Evolutionary conservation across 1,140 invertebrate genomes (phyloP).

Genomic region (Orchesella cincta): DNA sequence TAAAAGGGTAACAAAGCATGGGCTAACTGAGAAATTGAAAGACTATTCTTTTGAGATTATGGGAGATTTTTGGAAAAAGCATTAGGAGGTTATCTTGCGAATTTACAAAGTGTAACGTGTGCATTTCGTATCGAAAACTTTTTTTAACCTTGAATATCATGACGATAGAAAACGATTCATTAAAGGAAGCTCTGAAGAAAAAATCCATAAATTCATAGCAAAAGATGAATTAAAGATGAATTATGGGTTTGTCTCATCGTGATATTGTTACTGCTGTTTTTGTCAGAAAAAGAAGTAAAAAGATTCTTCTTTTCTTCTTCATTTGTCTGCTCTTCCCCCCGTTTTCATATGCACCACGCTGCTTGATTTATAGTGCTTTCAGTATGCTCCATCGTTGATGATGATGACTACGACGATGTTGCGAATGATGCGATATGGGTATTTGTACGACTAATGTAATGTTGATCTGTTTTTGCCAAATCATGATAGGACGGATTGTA

Average conservation of each 20-base stretch:
- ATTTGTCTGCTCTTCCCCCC: neutral
- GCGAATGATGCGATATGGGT: conserved; percentile 7
- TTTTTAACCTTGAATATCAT: too few species aligned
- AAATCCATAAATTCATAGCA: conserved; percentile 22
- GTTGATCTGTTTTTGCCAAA: conserved; percentile 21
- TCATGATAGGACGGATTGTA: too few species aligned
- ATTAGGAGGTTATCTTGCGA: too few species aligned
- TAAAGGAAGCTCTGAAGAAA: neutral
- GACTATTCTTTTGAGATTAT: too few species aligned
- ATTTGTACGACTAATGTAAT: neutral
- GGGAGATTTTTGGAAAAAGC: too few species aligned
- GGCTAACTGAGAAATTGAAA: too few species aligned
- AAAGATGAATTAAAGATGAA: conserved; percentile 28
- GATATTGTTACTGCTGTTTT: conserved; percentile 30
- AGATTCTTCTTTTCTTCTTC: conserved; percentile 10
- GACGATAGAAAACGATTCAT: neutral
- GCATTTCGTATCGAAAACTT: too few species aligned
- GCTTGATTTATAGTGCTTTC: conserved; percentile 22
- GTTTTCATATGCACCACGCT: conserved; percentile 26
- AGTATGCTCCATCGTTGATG: conserved; percentile 16
- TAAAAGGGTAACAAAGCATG: too few species aligned
- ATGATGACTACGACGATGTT: conserved; percentile 23
- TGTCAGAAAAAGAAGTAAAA: conserved; percentile 10
- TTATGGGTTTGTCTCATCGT: conserved; percentile 26
- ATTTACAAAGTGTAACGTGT: too few species aligned